Evolutionary conservation across 2,888 invertebrate species (phyloP).

Genomic region (Sisyra nigra): DNA sequence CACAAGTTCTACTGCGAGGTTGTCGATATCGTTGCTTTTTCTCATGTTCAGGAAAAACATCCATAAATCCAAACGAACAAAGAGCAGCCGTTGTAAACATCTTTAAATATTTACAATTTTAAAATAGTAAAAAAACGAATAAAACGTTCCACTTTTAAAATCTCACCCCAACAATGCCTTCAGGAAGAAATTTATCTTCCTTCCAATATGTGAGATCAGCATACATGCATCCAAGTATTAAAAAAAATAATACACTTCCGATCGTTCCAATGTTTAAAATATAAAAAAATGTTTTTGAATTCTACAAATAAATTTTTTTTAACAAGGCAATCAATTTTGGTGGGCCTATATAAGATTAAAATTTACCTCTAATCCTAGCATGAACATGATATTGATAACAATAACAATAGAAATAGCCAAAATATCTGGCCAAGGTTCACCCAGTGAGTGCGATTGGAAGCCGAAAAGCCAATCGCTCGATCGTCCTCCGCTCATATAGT

Average conservation of each 20-base stretch:
- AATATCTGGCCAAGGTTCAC: conserved; percentile 47
- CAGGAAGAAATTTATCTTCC: conserved; percentile 19
- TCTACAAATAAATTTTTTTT: conserved; percentile 20
- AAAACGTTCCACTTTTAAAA: neutral
- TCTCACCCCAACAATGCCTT: conserved; percentile 15
- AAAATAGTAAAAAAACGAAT: neutral
- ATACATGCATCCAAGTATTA: conserved; percentile 24
- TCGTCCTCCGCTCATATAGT: conserved; percentile 40
- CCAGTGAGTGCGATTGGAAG: conserved; percentile 36
- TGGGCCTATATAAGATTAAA: neutral
- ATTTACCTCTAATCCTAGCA: conserved; percentile 42
- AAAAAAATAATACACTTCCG: conserved; percentile 25
- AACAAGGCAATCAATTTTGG: neutral
- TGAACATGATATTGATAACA: conserved; percentile 41
- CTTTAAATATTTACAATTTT: conserved; percentile 17
- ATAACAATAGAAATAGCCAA: conserved; percentile 42
- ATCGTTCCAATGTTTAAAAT: conserved; percentile 22
- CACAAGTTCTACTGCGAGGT: conserved; percentile 20
- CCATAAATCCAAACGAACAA: conserved; percentile 27
- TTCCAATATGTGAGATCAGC: conserved; percentile 25
- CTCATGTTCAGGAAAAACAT: conserved; percentile 20
- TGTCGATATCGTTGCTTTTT: conserved; percentile 17
- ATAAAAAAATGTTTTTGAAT: conserved; percentile 24
- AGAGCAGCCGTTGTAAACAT: conserved; percentile 25
- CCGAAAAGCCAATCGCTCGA: conserved; percentile 43